Evolutionary conservation across 2,113 vertebrate species (phyloP).

Genomic region (Phainopepla nitens): DNA sequence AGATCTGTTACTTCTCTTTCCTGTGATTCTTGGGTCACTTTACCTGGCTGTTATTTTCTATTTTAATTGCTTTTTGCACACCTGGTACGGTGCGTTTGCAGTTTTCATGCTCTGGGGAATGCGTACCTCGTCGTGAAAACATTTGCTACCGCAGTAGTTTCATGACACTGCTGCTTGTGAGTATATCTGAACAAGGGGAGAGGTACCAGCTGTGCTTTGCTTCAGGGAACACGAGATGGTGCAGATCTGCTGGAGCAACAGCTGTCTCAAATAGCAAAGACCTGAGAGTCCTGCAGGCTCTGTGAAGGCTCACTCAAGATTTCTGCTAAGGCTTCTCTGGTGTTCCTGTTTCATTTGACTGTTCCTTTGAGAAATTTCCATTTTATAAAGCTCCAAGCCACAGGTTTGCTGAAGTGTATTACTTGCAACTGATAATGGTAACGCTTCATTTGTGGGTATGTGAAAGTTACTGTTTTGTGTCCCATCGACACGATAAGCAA

Average conservation of each 20-base stretch:
- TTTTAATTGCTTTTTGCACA: background rate
- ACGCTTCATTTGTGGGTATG: background rate
- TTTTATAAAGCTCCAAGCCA: background rate
- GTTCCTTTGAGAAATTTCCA: background rate
- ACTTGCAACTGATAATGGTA: background rate
- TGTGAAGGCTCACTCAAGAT: background rate
- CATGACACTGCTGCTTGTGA: background rate
- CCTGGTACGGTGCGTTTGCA: background rate
- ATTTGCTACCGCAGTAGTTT: background rate
- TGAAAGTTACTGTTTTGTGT: background rate
- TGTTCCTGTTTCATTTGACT: background rate
- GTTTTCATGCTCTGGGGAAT: background rate
- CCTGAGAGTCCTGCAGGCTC: background rate
- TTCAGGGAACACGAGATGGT: background rate
- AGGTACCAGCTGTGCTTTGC: background rate
- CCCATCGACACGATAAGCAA: rapidly evolving
- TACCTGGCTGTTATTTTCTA: background rate
- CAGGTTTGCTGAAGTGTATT: background rate
- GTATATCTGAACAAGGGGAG: background rate
- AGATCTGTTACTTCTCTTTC: background rate
- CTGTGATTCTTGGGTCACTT: rapidly evolving
- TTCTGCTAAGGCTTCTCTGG: background rate
- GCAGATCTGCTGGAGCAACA: background rate
- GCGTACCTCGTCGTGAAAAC: background rate
- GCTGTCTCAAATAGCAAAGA: background rate